phyloP scores from a whole-genome alignment of 2,113 vertebrate species.

The Condylura cristata region DNA sequence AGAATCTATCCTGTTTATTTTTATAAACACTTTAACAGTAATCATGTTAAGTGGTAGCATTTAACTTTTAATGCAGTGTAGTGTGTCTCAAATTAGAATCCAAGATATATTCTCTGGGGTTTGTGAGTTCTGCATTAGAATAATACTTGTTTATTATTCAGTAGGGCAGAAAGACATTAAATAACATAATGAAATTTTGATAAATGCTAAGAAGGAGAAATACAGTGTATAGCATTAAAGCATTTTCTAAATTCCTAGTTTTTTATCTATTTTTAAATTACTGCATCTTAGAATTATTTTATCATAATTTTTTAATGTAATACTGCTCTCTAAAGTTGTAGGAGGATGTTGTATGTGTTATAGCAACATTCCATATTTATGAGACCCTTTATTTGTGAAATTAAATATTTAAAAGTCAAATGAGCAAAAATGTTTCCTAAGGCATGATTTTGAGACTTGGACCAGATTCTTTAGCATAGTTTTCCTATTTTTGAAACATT shows the following conservation, averaged over 20 bases:
- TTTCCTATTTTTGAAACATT: neutral
- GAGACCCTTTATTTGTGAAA: neutral
- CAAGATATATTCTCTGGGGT: neutral
- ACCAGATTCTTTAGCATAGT: neutral
- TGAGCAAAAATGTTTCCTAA: slow-evolving; percentile 12
- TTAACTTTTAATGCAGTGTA: neutral
- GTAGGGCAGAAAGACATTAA: neutral
- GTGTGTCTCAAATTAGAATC: slow-evolving; percentile 46
- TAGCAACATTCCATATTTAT: neutral
- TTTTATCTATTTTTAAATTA: slow-evolving; percentile 28
- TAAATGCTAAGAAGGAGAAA: neutral
- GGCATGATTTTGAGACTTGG: neutral
- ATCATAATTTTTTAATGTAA: neutral
- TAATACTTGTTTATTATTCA: slow-evolving; percentile 44
- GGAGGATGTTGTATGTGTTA: neutral
- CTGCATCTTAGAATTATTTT: slow-evolving; percentile 1
- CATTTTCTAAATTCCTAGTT: slow-evolving; percentile 19
- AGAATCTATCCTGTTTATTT: neutral
- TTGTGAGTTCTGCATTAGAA: neutral
- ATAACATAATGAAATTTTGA: slow-evolving; percentile 14
- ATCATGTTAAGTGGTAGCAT: neutral
- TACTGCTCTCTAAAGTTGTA: neutral
- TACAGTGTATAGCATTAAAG: neutral
- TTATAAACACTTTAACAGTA: neutral
- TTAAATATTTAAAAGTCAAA: slow-evolving; percentile 3